Conservation (phyloP, 2,888 invertebrate genomes). For the Galerucella calmariensis region DNA sequence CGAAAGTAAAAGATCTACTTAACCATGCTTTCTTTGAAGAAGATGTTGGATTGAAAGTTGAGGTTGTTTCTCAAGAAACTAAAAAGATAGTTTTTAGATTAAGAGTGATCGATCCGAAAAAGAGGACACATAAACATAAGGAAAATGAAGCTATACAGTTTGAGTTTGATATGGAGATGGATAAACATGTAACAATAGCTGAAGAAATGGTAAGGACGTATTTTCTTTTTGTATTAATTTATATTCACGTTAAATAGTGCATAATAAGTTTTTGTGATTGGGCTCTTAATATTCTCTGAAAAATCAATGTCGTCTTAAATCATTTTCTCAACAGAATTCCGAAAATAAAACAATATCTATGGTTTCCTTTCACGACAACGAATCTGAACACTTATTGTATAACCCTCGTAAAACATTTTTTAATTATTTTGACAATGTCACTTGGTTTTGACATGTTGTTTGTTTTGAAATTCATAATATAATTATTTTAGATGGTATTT, state of each 20-base stretch:
- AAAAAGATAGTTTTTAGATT: constrained; percentile 87
- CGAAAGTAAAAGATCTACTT: constrained; percentile 92
- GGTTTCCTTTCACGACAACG: too few species aligned
- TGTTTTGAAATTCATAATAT: constrained; percentile 24
- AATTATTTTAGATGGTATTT: constrained; percentile 36
- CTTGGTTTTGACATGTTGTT: constrained; percentile 16
- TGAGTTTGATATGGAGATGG: constrained; percentile 92
- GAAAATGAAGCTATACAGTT: constrained; percentile 99
- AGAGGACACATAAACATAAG: constrained; percentile 95
- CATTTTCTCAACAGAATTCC: too few species aligned
- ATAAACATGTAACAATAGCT: constrained; percentile 94
- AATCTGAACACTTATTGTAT: background rate
- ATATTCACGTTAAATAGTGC: too few species aligned
- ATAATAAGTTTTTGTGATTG: too few species aligned
- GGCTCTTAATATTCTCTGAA: too few species aligned
- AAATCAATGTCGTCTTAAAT: too few species aligned
- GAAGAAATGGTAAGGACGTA: constrained; percentile 82
- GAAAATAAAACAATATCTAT: too few species aligned
- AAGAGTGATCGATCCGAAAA: constrained; percentile 95
- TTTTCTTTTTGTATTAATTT: constrained; percentile 8
- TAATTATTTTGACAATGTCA: constrained; percentile 13
- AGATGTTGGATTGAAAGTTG: constrained; percentile 85
- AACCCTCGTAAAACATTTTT: background rate
- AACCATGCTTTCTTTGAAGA: constrained; percentile 98
- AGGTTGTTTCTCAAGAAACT: constrained; percentile 74